Base-by-base conservation (phyloP, 2,888 invertebrate genomes). In the Idaea aversata region DNA sequence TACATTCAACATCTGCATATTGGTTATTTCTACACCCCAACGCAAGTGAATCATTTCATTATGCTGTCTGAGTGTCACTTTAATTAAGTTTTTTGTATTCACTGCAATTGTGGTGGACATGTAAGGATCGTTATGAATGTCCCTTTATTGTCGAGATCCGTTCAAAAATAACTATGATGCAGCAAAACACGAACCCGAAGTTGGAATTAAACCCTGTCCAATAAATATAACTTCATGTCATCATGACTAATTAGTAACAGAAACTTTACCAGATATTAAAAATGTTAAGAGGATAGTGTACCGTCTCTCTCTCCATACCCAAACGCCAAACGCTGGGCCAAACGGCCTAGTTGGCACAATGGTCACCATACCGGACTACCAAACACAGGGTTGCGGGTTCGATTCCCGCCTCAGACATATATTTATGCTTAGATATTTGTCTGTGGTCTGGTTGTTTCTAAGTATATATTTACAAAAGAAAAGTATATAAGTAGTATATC, bases 71-170 rank as follows among this genome's bases (percentile, higher is more conserved):
- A 86, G 87, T 89, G 89, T 91, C 90, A 89, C 76, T 86, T 88
- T 88, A 91, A 91, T 91, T 90, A 90, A 89, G 88, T 90, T 88
- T 58, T 86, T 88, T 85, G 83, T 88, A 84, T 82, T 78, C 67
- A 35, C 61, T 80, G 84, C 85, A 87, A 85, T 87, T 86, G 87
- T 85, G 82, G 81, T 82, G 81, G 85, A 83, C 85, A 86, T 86
- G 85, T 82, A 85, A 84, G 81, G 83, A 77, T 80, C 79, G 79
- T 83, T 85, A 84, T 81, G 81, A 82, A 83, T 82, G 81, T 76
- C 76, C 77, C 74, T 81, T 80, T 79, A 85, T 86, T 85, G 84
- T 77, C 73, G 72, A 70, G 47, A 58, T 62, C 68, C 74, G 81
- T 76, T 80, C 84, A 84, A 76, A 88, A 88, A 87, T 87, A 85